phyloP scores from a whole-genome alignment of 2,888 invertebrate genomes.

The Tetranychus piercei region DNA sequence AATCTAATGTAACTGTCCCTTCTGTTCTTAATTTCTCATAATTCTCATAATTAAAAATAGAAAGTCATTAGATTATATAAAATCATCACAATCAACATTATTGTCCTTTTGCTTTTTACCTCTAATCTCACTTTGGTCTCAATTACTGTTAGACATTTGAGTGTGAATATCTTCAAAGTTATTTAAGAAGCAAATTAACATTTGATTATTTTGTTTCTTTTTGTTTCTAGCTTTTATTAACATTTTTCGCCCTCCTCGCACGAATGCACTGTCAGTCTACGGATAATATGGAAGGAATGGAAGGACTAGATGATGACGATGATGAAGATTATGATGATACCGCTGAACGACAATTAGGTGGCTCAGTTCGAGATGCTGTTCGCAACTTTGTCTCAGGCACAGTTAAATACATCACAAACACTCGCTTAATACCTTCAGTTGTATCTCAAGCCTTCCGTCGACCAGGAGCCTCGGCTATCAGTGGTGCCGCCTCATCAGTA shows the following conservation, averaged over 20 bases:
- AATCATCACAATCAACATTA: no score
- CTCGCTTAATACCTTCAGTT: slow-evolving; percentile 5
- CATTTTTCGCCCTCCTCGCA: not conserved
- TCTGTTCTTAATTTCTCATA: no score
- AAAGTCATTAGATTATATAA: no score
- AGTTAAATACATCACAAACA: slow-evolving; percentile 9
- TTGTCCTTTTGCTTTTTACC: no score
- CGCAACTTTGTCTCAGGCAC: slow-evolving; percentile 2
- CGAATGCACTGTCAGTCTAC: not conserved
- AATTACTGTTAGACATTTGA: not conserved
- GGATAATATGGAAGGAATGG: slow-evolving; percentile 5
- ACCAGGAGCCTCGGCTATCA: not conserved
- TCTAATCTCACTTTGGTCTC: no score
- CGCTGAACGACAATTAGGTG: not conserved
- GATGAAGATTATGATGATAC: slow-evolving; percentile 9
- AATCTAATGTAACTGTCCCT: no score
- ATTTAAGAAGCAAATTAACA: not conserved
- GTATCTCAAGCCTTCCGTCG: slow-evolving; percentile 8
- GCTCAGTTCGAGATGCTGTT: slow-evolving; percentile 10
- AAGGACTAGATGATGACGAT: slow-evolving; percentile 12
- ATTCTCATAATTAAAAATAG: no score
- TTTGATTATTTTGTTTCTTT: not conserved
- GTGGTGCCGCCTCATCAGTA: not conserved
- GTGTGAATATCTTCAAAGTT: not conserved
- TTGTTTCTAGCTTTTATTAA: not conserved